A percentile compares a stretch with the other conserved stretches of the same genome.
Conservation (phyloP, 1,140 invertebrate genomes). For the Leptinotarsa undecemlineata region DNA sequence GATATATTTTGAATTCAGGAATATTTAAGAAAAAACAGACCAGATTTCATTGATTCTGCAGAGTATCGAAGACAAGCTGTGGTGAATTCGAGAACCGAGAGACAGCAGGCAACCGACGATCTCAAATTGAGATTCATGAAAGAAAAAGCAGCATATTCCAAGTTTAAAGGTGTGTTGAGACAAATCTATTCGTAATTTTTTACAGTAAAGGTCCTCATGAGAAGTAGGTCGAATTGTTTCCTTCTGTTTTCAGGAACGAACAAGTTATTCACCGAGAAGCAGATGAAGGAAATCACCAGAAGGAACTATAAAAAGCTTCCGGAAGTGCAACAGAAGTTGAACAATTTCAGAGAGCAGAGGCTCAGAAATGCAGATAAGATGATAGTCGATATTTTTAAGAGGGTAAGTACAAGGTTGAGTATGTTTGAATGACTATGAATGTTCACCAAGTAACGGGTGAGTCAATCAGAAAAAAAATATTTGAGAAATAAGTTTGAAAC, state of each 20-base stretch:
- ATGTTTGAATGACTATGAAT: no score
- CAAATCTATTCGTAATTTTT: background rate
- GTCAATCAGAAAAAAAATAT: no score
- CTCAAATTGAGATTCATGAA: constrained; percentile 43
- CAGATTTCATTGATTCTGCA: constrained; percentile 47
- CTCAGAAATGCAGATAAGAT: constrained; percentile 47
- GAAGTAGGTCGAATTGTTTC: no score
- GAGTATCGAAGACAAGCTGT: constrained; percentile 47
- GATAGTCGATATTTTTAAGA: constrained; percentile 49
- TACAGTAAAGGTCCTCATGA: no score
- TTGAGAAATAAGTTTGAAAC: no score
- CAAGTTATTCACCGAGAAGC: constrained; percentile 45
- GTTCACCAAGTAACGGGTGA: no score
- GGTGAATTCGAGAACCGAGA: constrained; percentile 41
- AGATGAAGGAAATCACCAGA: constrained; percentile 51
- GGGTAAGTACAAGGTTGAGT: constrained; percentile 37
- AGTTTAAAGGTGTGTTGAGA: background rate
- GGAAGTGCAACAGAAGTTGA: constrained; percentile 47
- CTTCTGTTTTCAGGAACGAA: background rate
- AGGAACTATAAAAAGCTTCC: constrained; percentile 51
- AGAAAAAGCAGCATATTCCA: constrained; percentile 27
- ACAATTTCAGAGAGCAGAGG: constrained; percentile 36
- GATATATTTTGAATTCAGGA: constrained; percentile 41
- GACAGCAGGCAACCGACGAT: constrained; percentile 45
- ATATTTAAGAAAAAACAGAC: constrained; percentile 47